Evolutionary conservation across 2,888 invertebrate genomes (phyloP).

Genomic region (Tupiocoris notatus): DNA sequence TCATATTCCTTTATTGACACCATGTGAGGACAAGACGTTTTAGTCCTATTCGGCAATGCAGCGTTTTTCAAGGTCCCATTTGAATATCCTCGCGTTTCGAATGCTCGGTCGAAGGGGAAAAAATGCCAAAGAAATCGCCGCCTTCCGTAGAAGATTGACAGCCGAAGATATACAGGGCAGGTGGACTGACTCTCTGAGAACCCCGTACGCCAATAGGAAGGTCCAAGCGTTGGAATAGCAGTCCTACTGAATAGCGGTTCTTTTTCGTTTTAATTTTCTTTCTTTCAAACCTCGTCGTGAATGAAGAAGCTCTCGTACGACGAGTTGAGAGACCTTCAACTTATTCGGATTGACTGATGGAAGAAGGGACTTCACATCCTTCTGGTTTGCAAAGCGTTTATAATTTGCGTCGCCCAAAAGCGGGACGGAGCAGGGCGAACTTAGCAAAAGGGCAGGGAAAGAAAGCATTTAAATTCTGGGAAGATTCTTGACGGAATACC

Average conservation of each 20-base stretch:
- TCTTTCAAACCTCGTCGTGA: constrained; percentile 10
- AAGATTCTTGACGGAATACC: constrained; percentile 45
- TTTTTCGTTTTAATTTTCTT: constrained; percentile 2
- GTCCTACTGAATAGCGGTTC: not conserved
- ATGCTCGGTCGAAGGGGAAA: not conserved
- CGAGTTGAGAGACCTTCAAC: constrained; percentile 8
- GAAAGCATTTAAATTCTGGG: constrained; percentile 44
- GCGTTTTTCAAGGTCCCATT: too few species aligned
- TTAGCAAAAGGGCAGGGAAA: too few species aligned
- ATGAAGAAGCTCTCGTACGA: constrained; percentile 24
- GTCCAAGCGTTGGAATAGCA: constrained; percentile 12
- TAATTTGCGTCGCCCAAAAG: constrained; percentile 37
- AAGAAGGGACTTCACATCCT: not conserved
- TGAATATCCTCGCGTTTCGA: not conserved
- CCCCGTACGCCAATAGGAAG: constrained; percentile 9
- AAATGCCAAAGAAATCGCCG: not conserved
- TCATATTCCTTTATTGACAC: too few species aligned
- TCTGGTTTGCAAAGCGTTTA: constrained; percentile 3
- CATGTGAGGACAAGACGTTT: too few species aligned
- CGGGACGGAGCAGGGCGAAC: constrained; percentile 2
- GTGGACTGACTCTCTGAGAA: not conserved
- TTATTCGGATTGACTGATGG: constrained; percentile 28
- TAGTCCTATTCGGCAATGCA: too few species aligned
- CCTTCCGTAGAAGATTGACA: constrained; percentile 12
- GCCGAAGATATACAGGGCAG: constrained; percentile 11